Evolutionary conservation across 1,140 invertebrate species (phyloP), one percentile per base, ranked within the genome.

Genomic region (Asbolus verrucosus): DNA sequence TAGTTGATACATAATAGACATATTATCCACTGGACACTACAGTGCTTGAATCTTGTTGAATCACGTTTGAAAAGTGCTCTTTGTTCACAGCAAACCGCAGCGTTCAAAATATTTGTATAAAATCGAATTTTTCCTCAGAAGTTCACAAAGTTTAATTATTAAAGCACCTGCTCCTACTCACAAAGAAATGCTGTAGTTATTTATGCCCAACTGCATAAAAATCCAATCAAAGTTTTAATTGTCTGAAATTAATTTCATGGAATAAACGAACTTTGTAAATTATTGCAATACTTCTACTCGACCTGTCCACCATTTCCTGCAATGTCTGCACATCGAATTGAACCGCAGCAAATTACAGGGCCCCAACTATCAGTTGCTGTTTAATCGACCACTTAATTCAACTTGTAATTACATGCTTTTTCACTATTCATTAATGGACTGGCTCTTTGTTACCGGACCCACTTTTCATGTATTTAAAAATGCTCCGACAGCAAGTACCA

Each of bases 351-450:
- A 43, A 43, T 43, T 43, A 16, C 39, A 43, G 39, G 39, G 9
- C 15, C 13, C 65, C 19, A 31, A 67, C 46, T 67, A 67, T 59
- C 43, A 31, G 24, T 31, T 31, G 18, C 43, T 65, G 65, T 60
- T 67, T 60, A 67, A 67, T 67, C 43, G 46, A 54, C 65, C 65
- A 60, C 43, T 60, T 67, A 67, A 67, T 67, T 16, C 46, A 14
- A 9, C 39, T 15, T 30, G 65, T 67, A 67, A 67, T 67, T 67
- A 67, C 46, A 67, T 15, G 46, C 19, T 59, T 67, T 67, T 46
- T 67, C 65, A 67, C 65, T 67, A 24, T 39, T 24, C 19, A 65
- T 65, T 65, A 65, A 39, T 2, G 61, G 36, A 18, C 9, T 18
- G 36, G 11, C 18, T 3, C 9, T 6, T 14, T 18, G n/a, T 41